phyloP scores from a whole-genome alignment of 2,888 invertebrate genomes.

The Morpho achilles region DNA sequence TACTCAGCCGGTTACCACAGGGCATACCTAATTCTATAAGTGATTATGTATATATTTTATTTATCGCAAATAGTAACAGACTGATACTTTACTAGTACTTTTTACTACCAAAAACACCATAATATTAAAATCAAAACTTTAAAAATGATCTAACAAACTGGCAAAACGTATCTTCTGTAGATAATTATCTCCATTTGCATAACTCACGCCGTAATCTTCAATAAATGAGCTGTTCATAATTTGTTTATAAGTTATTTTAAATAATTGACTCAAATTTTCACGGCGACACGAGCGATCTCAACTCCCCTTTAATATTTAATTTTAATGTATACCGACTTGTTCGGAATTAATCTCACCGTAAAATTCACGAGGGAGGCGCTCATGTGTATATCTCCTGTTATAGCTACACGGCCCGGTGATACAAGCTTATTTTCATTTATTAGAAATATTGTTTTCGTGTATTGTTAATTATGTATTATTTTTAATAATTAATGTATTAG shows the following conservation, averaged over 20 bases:
- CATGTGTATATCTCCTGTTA: neutral
- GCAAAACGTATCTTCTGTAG: neutral
- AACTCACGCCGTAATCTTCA: neutral
- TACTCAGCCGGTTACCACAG: too few relatives aligned
- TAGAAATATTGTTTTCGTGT: neutral
- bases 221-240: slow-evolving; percentile 18
- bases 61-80: too few relatives aligned
- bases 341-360: slow-evolving; percentile 1
- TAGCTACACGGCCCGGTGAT: too few relatives aligned
- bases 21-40: too few relatives aligned
- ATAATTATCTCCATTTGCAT: neutral
- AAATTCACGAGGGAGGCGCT: slow-evolving; percentile 1
- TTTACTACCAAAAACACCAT: too few relatives aligned
- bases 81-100: too few relatives aligned
- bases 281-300: neutral
- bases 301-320: neutral
- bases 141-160: too few relatives aligned
- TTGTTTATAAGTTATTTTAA: slow-evolving; percentile 10
- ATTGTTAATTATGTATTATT: neutral
- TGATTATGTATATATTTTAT: too few relatives aligned
- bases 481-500: neutral
- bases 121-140: too few relatives aligned
- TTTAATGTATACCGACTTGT: slow-evolving; percentile 5
- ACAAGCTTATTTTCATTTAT: too few relatives aligned
- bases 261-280: slow-evolving; percentile 18